Conservation (phyloP, 2,888 invertebrate species). For the Deroplatys truncata region DNA sequence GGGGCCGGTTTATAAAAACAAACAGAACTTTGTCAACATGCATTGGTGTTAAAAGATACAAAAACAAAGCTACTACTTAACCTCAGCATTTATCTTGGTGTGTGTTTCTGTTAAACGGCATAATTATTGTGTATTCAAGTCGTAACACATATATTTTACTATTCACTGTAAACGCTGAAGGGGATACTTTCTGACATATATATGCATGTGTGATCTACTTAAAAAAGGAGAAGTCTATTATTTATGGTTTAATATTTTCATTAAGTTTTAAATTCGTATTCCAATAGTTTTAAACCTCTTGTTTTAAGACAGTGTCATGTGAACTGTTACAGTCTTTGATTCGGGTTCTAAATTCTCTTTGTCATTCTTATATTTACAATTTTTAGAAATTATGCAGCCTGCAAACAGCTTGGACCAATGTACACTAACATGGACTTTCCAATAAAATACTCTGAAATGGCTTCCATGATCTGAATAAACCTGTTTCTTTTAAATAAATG, state of each 20-base stretch:
- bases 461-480: not conserved
- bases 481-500: not conserved
- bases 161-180: not conserved
- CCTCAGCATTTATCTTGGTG: not conserved
- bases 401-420: not conserved
- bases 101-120: not conserved
- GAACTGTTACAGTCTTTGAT: not conserved
- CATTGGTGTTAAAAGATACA: conserved; percentile 54
- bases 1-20: conserved; percentile 72
- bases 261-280: too few relatives aligned
- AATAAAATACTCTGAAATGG: not conserved
- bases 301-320: not conserved
- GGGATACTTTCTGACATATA: not conserved
- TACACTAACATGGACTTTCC: not conserved
- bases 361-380: not conserved
- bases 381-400: not conserved
- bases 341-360: not conserved
- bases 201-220: not conserved
- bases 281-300: too few relatives aligned
- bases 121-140: not conserved
- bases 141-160: not conserved
- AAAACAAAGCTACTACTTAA: not conserved
- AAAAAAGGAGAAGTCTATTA: not conserved
- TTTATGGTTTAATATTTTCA: too few relatives aligned
- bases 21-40: conserved; percentile 66